These are phyloP conservation scores for Heliornis fulica DNA, from an alignment of 2,113 vertebrate genomes.

Conservation along the genomic window DNA sequence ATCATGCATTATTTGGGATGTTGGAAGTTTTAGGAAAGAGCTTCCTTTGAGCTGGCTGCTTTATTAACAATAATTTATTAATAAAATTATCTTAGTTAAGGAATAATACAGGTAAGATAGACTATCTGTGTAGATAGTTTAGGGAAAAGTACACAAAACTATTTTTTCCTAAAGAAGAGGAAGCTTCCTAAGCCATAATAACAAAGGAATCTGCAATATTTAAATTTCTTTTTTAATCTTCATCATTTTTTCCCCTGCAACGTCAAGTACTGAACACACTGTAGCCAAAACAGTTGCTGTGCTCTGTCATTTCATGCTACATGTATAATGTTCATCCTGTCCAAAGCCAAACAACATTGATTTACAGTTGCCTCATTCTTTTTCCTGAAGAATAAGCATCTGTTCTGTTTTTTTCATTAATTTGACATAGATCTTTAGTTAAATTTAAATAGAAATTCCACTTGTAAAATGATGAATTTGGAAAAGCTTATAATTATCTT, in stretches of 20 bases:
- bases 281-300: background rate
- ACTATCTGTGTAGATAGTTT: background rate
- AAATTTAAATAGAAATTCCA: background rate
- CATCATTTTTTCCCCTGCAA: background rate
- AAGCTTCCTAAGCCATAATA: background rate
- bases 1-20: background rate
- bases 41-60: background rate
- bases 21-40: background rate
- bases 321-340: background rate
- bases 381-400: background rate
- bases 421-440: background rate
- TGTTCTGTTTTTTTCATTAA: background rate
- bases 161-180: background rate
- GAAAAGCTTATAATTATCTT: background rate
- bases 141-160: background rate
- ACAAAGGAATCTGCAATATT: background rate
- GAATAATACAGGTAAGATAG: background rate
- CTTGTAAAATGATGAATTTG: background rate
- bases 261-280: background rate
- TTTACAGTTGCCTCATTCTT: background rate
- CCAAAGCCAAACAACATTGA: background rate
- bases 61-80: background rate
- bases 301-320: background rate
- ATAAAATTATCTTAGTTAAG: background rate
- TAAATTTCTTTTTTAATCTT: background rate